Evolutionary conservation across 2,888 invertebrate genomes (phyloP).

Genomic region (Biston stratarius): DNA sequence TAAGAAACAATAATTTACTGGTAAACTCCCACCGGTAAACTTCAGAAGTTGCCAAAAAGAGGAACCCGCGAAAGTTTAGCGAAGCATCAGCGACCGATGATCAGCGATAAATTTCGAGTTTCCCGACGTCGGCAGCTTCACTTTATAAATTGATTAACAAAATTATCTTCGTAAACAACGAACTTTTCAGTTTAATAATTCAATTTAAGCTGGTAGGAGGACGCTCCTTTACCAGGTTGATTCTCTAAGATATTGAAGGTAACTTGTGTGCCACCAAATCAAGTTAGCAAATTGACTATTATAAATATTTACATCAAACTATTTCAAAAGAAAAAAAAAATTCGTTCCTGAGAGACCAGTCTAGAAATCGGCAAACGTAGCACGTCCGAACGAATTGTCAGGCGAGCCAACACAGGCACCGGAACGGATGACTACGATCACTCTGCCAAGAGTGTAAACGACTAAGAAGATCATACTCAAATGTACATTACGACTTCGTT

Average conservation of each 20-base stretch:
- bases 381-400: too few species aligned
- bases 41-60: constrained; percentile 34
- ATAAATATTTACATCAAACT: too few species aligned
- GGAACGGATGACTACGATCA: too few species aligned
- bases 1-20: constrained; percentile 44
- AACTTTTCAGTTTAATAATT: constrained; percentile 40
- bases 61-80: constrained; percentile 36
- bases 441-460: too few species aligned
- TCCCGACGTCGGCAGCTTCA: constrained; percentile 28
- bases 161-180: constrained; percentile 40
- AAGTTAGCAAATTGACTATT: neutral
- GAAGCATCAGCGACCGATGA: constrained; percentile 45
- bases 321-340: too few species aligned
- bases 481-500: neutral
- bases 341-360: too few species aligned
- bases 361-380: too few species aligned
- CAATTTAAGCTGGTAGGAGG: constrained; percentile 24
- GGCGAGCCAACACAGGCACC: too few species aligned
- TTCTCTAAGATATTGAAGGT: constrained; percentile 1
- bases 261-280: neutral
- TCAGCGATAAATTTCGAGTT: constrained; percentile 46
- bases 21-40: constrained; percentile 38
- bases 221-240: constrained; percentile 3
- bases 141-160: constrained; percentile 43
- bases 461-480: neutral